Base-by-base conservation (phyloP, 2,113 vertebrate species). In the Nothoprocta pentlandii region DNA sequence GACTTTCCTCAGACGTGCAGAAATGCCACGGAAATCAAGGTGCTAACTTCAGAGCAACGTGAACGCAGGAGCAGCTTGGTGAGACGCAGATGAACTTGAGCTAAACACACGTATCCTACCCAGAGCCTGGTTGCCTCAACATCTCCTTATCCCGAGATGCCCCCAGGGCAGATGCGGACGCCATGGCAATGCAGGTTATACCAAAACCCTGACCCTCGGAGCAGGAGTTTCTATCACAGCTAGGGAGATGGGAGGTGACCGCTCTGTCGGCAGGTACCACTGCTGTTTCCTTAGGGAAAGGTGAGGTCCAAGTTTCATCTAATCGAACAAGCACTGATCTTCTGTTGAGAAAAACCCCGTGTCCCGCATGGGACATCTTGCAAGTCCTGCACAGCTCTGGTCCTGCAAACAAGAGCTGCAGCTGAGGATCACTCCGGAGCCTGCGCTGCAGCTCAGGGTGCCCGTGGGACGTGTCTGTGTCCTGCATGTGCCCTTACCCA, bases 371-470 rank as follows among this genome's bases (percentile, higher is more conserved):
- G 36, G 6, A 53, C 58, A 36, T n/a, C 62, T 49, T n/a, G 41
- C 10, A 79, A 64, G 41, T 34, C 32, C 32, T 76, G 70, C 67
- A 74, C 54, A 54, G 39, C 20, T 64, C 41, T n/a, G 46, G 41
- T n/a, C 53, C 78, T 61, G 58, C 67, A 47, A 16, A 32, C 7
- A 1, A 16, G 13, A 92, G 39, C 66, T 56, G 0, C 7, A 93
- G 85, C 56, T 90, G 85, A 74, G 64, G 73, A 36, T 16, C 70
- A 39, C 82, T 82, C 54, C 21, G 76, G 53, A 87, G 36, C 53
- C 47, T 32, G 54, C 83, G 80, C 82, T 95, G 95, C 95, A 70
- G 81, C 62, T 92, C 81, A 92, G 94, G 67, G 73, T 80, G 85
- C 88, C 92, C 90, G 53, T 17, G 21, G 61, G 54, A 85, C 77